phyloP scores from a whole-genome alignment of 2,113 vertebrate species.

The Hyperopisus bebe region DNA sequence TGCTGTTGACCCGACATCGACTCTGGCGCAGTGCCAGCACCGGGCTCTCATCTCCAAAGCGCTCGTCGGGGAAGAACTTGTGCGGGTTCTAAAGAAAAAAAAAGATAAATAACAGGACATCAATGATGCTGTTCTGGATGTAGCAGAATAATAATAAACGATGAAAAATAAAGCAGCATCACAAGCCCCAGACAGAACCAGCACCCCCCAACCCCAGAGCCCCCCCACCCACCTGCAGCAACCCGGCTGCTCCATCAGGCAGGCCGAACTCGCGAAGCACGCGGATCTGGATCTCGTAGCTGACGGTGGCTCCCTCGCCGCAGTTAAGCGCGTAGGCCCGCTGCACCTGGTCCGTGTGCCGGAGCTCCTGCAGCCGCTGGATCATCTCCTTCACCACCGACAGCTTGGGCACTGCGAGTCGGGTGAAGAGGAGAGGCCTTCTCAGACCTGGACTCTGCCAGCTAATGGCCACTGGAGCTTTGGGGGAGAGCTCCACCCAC shows the following conservation, averaged over 20 bases:
- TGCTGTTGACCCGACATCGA: conserved; percentile 87
- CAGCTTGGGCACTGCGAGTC: conserved; percentile 73
- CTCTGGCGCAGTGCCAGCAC: conserved; percentile 84
- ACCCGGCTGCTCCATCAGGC: conserved; percentile 85
- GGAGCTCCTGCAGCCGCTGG: conserved; percentile 80
- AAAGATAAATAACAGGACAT: neutral
- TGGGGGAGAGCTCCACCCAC: neutral
- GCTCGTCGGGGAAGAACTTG: conserved; percentile 96
- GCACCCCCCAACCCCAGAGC: neutral
- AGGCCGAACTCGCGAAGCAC: conserved; percentile 90
- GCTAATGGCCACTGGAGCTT: neutral
- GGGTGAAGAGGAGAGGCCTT: neutral
- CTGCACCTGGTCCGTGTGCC: conserved; percentile 91
- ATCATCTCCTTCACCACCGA: conserved; percentile 87
- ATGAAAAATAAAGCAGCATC: neutral
- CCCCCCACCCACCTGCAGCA: conserved; percentile 74
- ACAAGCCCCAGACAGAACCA: neutral
- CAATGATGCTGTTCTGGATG: neutral
- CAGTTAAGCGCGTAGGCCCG: conserved; percentile 91
- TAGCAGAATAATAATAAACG: neutral
- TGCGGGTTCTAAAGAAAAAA: conserved; percentile 77
- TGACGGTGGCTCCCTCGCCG: conserved; percentile 90
- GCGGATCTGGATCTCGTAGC: conserved; percentile 92
- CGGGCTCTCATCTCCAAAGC: conserved; percentile 94
- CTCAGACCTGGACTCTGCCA: neutral